Evolutionary conservation across 2,113 vertebrate species (phyloP).

Genomic region (Turnix velox): DNA sequence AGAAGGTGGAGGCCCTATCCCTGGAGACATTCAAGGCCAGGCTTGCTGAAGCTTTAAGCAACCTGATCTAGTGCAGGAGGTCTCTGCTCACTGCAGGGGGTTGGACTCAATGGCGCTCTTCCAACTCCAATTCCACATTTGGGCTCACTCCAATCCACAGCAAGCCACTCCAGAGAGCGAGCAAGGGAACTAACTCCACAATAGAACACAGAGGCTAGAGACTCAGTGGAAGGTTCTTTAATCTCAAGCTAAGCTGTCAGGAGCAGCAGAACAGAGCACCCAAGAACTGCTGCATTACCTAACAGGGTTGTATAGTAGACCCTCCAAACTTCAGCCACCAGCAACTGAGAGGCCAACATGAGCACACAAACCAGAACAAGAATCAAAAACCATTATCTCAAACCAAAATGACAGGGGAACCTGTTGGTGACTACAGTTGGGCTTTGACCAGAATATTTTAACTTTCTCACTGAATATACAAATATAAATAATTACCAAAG

Average conservation of each 20-base stretch:
- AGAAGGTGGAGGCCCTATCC: too few species aligned
- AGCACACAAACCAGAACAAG: not conserved
- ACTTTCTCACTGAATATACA: not conserved
- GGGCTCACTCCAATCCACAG: not conserved
- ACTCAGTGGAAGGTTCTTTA: not conserved
- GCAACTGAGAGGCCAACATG: not conserved
- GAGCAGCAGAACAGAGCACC: not conserved
- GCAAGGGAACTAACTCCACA: fast-evolving
- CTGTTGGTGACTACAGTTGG: not conserved
- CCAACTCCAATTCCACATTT: too few species aligned
- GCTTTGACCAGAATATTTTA: not conserved
- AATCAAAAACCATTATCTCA: not conserved
- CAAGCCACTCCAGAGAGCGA: fast-evolving
- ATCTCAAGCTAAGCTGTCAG: not conserved
- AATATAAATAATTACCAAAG: not conserved
- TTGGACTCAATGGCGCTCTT: too few species aligned
- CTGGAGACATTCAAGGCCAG: too few species aligned
- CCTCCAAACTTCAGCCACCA: not conserved
- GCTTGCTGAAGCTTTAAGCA: too few species aligned
- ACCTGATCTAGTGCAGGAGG: too few species aligned
- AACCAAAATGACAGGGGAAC: not conserved
- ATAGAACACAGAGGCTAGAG: fast-evolving
- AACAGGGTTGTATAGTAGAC: fast-evolving
- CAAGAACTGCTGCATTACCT: fast-evolving
- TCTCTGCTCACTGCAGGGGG: too few species aligned